phyloP scores from a whole-genome alignment of 2,888 invertebrate genomes.

The Cylloceria caligata region DNA sequence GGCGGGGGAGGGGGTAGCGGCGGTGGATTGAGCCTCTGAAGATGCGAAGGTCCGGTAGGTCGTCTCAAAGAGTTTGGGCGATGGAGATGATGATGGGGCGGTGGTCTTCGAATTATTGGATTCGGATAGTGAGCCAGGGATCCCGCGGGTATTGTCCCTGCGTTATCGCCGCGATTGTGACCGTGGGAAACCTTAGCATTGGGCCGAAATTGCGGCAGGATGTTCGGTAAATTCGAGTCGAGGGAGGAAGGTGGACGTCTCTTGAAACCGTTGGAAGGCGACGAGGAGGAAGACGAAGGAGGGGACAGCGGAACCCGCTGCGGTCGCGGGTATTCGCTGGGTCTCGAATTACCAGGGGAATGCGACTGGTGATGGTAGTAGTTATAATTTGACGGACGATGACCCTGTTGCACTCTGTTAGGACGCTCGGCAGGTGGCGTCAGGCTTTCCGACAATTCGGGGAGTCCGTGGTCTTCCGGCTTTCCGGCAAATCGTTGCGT shows the following conservation, averaged over 20 bases:
- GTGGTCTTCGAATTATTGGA: constrained; percentile 61
- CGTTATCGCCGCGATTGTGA: constrained; percentile 80
- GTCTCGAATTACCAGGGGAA: constrained; percentile 64
- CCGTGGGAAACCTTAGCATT: constrained; percentile 87
- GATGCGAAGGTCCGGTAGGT: constrained; percentile 56
- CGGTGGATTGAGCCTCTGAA: constrained; percentile 74
- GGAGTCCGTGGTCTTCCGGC: constrained; percentile 69
- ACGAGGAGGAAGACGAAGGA: constrained; percentile 67
- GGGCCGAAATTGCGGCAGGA: constrained; percentile 90
- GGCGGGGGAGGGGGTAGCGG: constrained; percentile 74
- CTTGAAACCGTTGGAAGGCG: constrained; percentile 66
- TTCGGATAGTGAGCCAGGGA: constrained; percentile 36
- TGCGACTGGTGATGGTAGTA: constrained; percentile 69
- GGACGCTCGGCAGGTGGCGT: constrained; percentile 80
- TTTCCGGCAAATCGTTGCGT: constrained; percentile 40
- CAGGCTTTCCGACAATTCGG: constrained; percentile 78
- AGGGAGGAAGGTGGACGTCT: constrained; percentile 72
- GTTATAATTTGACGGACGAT: constrained; percentile 77
- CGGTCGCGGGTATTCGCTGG: constrained; percentile 70
- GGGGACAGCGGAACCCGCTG: constrained; percentile 72
- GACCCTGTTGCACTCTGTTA: constrained; percentile 61
- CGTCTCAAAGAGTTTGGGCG: constrained; percentile 73
- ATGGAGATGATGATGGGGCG: constrained; percentile 77
- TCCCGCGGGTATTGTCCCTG: constrained; percentile 74
- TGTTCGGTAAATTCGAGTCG: constrained; percentile 86